Conservation (phyloP, 2,888 invertebrate species). For the Acholoe squamosa region DNA sequence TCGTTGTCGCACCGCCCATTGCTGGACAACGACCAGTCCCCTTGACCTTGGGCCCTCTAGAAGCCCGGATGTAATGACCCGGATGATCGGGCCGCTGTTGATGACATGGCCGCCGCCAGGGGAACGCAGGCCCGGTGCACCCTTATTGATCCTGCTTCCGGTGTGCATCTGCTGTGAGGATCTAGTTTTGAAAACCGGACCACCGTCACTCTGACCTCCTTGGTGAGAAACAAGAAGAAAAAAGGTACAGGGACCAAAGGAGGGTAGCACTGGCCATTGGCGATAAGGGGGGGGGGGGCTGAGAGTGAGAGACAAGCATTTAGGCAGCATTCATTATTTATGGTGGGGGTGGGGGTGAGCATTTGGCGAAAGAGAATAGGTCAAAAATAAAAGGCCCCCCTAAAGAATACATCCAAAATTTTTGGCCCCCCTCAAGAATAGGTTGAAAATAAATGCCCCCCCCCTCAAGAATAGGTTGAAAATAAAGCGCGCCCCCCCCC, state of each 20-base stretch:
- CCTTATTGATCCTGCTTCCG: slow-evolving; percentile 35
- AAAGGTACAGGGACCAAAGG: background rate
- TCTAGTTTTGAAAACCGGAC: background rate
- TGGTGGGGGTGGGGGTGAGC: too few species aligned
- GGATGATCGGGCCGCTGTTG: slow-evolving; percentile 27
- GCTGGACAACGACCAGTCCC: background rate
- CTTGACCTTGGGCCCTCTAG: slow-evolving; percentile 10
- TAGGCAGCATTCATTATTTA: too few species aligned
- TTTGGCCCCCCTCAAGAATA: too few species aligned
- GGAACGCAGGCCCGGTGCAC: slow-evolving; percentile 5
- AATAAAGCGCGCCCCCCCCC: too few species aligned
- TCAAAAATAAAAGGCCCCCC: too few species aligned
- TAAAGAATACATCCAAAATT: too few species aligned
- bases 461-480: too few species aligned
- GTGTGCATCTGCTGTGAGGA: background rate
- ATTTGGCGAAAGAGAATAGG: too few species aligned
- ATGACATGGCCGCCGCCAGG: slow-evolving; percentile 17
- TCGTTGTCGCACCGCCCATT: background rate
- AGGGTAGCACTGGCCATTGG: background rate
- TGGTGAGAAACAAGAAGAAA: background rate
- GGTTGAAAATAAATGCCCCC: too few species aligned
- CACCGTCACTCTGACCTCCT: slow-evolving; percentile 1
- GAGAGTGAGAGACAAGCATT: background rate
- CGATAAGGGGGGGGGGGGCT: background rate
- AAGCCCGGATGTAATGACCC: slow-evolving; percentile 43